These are phyloP conservation scores for Meles meles DNA, from an alignment of 2,113 vertebrate species.

Conservation along the genomic window DNA sequence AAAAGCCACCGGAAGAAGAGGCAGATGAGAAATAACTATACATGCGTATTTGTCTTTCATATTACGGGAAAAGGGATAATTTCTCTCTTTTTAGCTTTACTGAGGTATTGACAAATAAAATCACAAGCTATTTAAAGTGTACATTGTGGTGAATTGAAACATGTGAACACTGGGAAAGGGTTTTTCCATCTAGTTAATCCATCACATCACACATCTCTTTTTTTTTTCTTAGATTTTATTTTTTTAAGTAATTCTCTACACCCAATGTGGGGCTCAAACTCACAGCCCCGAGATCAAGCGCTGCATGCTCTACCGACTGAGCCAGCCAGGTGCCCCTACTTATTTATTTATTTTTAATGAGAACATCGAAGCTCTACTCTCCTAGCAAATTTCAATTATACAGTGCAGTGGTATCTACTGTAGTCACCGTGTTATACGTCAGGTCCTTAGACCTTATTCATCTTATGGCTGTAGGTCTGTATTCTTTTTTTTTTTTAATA, in stretches of 20 bases:
- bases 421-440: background rate
- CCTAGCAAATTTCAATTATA: background rate
- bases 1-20: background rate
- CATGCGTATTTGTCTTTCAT: background rate
- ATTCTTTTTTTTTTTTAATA: too few relatives aligned
- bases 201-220: background rate
- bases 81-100: background rate
- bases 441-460: background rate
- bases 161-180: background rate
- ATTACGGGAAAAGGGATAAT: background rate
- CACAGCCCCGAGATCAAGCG: background rate
- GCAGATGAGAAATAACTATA: background rate
- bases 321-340: background rate
- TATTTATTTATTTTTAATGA: background rate
- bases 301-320: background rate
- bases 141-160: background rate
- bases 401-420: background rate
- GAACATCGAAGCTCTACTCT: background rate
- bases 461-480: background rate
- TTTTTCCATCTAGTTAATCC: background rate
- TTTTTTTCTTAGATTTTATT: background rate
- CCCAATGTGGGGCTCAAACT: background rate
- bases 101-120: background rate
- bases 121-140: background rate
- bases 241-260: background rate